These are phyloP conservation scores for Cephalopterus ornatus DNA, from an alignment of 2,113 vertebrate genomes.

Conservation along the genomic window DNA sequence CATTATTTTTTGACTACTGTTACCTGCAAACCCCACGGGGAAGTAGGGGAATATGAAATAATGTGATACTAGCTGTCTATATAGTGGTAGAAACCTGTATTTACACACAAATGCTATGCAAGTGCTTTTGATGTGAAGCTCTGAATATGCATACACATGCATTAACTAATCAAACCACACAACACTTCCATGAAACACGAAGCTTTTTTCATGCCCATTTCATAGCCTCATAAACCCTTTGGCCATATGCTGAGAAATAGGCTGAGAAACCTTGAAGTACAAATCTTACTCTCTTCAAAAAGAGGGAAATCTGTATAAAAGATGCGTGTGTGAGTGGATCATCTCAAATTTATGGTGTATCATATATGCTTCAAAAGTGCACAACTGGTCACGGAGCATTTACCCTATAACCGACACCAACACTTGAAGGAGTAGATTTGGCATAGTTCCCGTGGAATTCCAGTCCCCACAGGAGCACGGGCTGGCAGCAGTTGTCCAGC, in stretches of 20 bases:
- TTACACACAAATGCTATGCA: background rate
- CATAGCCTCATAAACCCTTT: background rate
- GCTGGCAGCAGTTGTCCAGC: background rate
- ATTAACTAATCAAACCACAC: constrained; percentile 16
- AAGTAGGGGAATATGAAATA: background rate
- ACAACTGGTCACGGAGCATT: background rate
- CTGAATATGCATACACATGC: background rate
- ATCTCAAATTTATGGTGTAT: background rate
- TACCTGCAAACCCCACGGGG: constrained; percentile 11
- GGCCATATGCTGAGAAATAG: background rate
- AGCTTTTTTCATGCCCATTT: background rate
- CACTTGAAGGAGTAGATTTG: background rate
- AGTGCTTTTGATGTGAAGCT: background rate
- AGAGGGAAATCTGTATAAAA: background rate
- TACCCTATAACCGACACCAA: background rate
- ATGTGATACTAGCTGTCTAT: background rate
- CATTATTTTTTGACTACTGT: background rate
- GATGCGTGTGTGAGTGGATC: background rate
- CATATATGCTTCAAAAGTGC: background rate
- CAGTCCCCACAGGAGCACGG: background rate
- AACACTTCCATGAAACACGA: background rate
- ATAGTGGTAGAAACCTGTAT: background rate
- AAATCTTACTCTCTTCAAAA: background rate
- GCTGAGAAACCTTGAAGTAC: background rate
- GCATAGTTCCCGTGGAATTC: background rate